phyloP scores from a whole-genome alignment of 2,888 invertebrate genomes.

The Leucania comma region DNA sequence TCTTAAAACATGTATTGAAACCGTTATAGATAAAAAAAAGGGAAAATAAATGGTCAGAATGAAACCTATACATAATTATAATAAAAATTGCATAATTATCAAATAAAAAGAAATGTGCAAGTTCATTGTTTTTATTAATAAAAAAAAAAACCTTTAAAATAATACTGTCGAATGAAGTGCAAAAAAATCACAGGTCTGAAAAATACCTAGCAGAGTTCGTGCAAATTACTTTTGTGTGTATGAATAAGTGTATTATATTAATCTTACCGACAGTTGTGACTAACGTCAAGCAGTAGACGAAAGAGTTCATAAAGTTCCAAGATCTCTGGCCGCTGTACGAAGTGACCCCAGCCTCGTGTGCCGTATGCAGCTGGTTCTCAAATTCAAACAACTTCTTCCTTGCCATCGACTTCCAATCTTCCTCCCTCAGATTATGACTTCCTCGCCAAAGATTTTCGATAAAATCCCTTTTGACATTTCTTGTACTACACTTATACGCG shows the following conservation, averaged over 20 bases:
- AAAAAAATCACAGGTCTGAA: neutral
- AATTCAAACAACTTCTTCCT: constrained; percentile 95
- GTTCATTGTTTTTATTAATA: constrained; percentile 31
- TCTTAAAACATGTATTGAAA: constrained; percentile 2
- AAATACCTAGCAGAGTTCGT: constrained; percentile 2
- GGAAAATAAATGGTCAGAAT: neutral
- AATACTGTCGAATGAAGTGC: neutral
- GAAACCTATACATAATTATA: neutral
- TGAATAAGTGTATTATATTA: constrained; percentile 13
- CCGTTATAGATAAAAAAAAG: neutral
- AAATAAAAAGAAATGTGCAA: constrained; percentile 39
- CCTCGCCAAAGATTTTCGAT: constrained; percentile 95
- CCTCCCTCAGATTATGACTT: constrained; percentile 95
- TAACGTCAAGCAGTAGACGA: constrained; percentile 96
- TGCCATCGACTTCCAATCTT: constrained; percentile 97
- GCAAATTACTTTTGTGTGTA: neutral
- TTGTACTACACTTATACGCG: constrained; percentile 96
- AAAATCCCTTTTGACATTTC: constrained; percentile 96
- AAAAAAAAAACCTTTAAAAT: neutral
- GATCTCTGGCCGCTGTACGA: constrained; percentile 96
- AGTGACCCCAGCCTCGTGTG: constrained; percentile 96
- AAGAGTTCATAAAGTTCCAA: constrained; percentile 97
- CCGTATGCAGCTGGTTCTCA: constrained; percentile 95
- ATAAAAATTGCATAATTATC: neutral
- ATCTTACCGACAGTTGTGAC: constrained; percentile 97